Conservation (phyloP, 2,888 invertebrate species). For the Drosophila imparisetae region DNA sequence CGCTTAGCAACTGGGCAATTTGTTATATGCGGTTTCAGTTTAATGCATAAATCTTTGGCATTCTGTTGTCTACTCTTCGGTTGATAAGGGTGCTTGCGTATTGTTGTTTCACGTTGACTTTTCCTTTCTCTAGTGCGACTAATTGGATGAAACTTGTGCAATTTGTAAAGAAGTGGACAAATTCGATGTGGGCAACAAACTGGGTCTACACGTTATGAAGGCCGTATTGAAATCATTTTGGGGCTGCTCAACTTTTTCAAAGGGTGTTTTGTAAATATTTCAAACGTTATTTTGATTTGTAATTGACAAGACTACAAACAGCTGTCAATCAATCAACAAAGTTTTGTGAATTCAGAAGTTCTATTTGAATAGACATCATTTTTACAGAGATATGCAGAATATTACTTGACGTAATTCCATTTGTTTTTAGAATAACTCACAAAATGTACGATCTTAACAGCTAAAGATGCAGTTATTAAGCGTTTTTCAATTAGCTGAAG, state of each 20-base stretch:
- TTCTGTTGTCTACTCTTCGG: slow-evolving; percentile 36
- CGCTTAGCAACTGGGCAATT: slow-evolving; percentile 64
- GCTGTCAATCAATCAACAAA: background rate
- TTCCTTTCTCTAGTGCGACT: slow-evolving; percentile 32
- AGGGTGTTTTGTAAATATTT: background rate
- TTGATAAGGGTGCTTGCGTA: slow-evolving; percentile 34
- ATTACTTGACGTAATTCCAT: background rate
- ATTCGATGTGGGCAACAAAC: slow-evolving; percentile 1
- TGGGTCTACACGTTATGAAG: background rate
- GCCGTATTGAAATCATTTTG: background rate
- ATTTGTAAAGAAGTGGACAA: slow-evolving; percentile 35
- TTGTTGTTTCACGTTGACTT: slow-evolving; percentile 5
- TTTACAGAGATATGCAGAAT: background rate
- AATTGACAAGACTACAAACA: background rate
- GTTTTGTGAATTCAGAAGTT: background rate
- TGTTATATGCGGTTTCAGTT: slow-evolving; percentile 51
- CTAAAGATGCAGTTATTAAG: background rate
- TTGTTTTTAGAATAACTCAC: background rate
- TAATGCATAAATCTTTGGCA: slow-evolving; percentile 56
- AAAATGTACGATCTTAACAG: background rate
- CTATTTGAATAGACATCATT: background rate
- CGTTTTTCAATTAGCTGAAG: background rate
- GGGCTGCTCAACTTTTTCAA: too few relatives aligned
- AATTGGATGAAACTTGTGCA: slow-evolving; percentile 56
- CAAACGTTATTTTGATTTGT: background rate